Percentiles rank a stretch among this genome's conserved stretches.
Conservation (phyloP, 2,113 vertebrate genomes). For the Lophura nycthemera region DNA sequence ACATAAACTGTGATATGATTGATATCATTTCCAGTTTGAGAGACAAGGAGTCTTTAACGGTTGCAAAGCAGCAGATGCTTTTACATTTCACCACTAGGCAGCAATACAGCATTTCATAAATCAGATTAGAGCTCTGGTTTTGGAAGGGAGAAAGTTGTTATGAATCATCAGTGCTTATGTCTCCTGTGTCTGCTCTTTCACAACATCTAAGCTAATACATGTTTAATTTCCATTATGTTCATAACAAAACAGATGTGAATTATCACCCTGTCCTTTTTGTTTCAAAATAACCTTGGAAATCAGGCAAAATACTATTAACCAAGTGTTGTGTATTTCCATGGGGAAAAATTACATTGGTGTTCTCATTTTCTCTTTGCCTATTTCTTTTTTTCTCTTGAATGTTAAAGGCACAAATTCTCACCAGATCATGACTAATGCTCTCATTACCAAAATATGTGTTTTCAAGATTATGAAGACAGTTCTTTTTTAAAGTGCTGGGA, state of each 20-base stretch:
- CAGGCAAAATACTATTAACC: background rate
- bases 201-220: background rate
- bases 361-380: background rate
- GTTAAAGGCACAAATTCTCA: background rate
- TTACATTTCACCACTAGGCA: conserved; percentile 29
- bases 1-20: background rate
- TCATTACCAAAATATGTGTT: background rate
- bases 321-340: background rate
- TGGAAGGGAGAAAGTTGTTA: background rate
- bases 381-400: background rate
- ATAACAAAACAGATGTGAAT: background rate
- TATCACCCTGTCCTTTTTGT: background rate
- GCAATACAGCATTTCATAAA: background rate
- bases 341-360: background rate
- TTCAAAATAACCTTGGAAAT: background rate
- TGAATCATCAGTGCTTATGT: background rate
- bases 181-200: background rate
- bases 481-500: background rate
- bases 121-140: background rate
- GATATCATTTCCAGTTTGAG: background rate
- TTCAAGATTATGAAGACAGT: background rate
- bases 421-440: background rate
- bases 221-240: background rate
- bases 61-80: background rate
- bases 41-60: background rate